Conservation (phyloP, 23 tunicate genomes). For the Corella eumyota region DNA sequence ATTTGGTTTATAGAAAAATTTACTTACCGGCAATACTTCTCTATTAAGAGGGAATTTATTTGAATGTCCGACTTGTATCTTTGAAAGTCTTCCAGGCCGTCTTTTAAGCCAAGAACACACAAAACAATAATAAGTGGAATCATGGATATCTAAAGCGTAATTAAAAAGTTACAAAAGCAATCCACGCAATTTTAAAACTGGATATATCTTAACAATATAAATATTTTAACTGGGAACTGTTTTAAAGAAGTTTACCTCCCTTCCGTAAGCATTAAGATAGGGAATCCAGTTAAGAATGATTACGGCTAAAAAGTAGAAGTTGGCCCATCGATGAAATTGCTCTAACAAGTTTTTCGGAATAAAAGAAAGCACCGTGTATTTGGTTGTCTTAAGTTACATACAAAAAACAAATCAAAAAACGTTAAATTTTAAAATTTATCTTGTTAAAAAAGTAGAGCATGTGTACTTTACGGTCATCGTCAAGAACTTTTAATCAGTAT, state of each 20-base stretch:
- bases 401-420: too few relatives aligned
- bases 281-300: slow-evolving; percentile 68
- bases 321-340: slow-evolving; percentile 84
- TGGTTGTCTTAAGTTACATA: too few relatives aligned
- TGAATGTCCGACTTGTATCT: slow-evolving; percentile 25
- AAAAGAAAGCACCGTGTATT: slow-evolving; percentile 65
- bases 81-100: slow-evolving; percentile 52
- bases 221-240: too few relatives aligned
- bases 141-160: slow-evolving; percentile 33
- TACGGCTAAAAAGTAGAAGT: slow-evolving; percentile 69
- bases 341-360: slow-evolving; percentile 60
- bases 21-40: slow-evolving; percentile 25
- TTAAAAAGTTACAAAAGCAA: neutral
- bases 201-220: too few relatives aligned
- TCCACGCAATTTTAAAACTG: too few relatives aligned
- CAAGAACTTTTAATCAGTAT: too few relatives aligned
- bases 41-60: slow-evolving; percentile 26
- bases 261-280: slow-evolving; percentile 49
- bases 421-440: too few relatives aligned
- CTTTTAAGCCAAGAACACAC: slow-evolving; percentile 32
- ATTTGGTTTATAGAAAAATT: neutral
- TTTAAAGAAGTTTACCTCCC: slow-evolving; percentile 40
- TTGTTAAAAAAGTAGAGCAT: too few relatives aligned
- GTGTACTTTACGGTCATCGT: too few relatives aligned
- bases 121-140: slow-evolving; percentile 54